Percentiles rank a stretch among this genome's conserved stretches.
Evolutionary conservation across 2,888 invertebrate genomes (phyloP).

Genomic region (Pollenia griseotomentosa): DNA sequence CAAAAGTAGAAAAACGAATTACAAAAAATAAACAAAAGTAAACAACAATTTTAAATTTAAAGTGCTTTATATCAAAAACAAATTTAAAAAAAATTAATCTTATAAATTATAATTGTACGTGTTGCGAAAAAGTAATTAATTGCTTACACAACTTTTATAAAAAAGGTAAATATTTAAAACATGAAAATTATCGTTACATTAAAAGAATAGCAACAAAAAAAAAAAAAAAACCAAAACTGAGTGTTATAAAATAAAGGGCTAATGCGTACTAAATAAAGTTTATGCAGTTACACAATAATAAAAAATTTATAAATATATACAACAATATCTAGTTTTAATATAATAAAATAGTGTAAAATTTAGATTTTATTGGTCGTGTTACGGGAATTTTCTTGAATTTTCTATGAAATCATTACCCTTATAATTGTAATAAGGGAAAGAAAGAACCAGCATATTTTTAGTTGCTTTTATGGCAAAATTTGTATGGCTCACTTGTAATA

Average conservation of each 20-base stretch:
- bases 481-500: background rate
- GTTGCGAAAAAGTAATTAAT: too few species aligned
- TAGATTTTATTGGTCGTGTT: background rate
- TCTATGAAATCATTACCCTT: conserved; percentile 84
- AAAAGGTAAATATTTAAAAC: conserved; percentile 8
- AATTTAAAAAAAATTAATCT: background rate
- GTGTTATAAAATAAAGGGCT: too few species aligned
- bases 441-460: background rate
- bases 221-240: background rate
- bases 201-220: background rate
- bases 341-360: background rate
- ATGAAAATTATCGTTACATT: background rate
- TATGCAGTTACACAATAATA: too few species aligned
- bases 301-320: too few species aligned
- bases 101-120: too few species aligned
- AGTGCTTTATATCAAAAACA: background rate
- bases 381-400: conserved; percentile 85
- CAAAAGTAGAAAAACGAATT: conserved; percentile 2
- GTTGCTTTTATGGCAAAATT: background rate
- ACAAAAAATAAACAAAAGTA: background rate
- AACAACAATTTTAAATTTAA: background rate
- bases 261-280: too few species aligned
- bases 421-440: conserved; percentile 27
- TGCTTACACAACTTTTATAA: too few species aligned
- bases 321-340: too few species aligned